Base-by-base conservation (phyloP, 2,888 invertebrate species). In the Escarpia spicata region DNA sequence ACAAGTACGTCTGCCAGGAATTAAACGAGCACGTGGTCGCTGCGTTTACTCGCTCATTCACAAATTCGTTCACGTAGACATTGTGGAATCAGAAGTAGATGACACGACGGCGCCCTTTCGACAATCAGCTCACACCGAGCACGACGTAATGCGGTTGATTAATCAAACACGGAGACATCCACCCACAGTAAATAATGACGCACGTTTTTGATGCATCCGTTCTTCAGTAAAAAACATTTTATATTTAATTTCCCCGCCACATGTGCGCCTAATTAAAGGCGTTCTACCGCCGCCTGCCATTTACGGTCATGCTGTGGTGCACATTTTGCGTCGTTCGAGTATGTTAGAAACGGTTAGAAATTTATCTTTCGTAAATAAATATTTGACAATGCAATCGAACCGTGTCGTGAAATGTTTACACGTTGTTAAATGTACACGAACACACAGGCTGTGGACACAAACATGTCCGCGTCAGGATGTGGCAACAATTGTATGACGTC, bases 11-110 rank as follows among this genome's bases (percentile, higher is more conserved):
- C 75, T 26, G 75, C 75, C 19, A 75, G 75, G 6, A 75, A 75
- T 26, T 26, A 75, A 75, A 26, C 26, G 19, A 19, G 75, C 15
- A 75, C 75, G 75, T 26, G 75, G 75, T 26, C 26, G 26, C 3
- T 12, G 75, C 26, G 52, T 75, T 75, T 75, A 15, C 75, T 75
- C 75, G 15, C 75, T 75, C 75, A 75, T 26, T 75, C 75, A 75
- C 75, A 75, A 75, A 75, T 75, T 75, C 75, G 19, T 75, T 26
- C 75, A 75, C 75, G 75, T 75, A n/a, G 75, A 75, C 75, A n/a
- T 75, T 6, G 75, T 0, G 75, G 26, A n/a, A 2, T 19, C 26
- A 75, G 26, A 26, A 75, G 26, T n/a, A 75, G 75, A 75, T 26
- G 75, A 75, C 75, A 75, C 75, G 19, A 26, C 26, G 19, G 26